Base-by-base conservation (phyloP, 2,797 vertebrate species). In the Danio aesculapii region DNA sequence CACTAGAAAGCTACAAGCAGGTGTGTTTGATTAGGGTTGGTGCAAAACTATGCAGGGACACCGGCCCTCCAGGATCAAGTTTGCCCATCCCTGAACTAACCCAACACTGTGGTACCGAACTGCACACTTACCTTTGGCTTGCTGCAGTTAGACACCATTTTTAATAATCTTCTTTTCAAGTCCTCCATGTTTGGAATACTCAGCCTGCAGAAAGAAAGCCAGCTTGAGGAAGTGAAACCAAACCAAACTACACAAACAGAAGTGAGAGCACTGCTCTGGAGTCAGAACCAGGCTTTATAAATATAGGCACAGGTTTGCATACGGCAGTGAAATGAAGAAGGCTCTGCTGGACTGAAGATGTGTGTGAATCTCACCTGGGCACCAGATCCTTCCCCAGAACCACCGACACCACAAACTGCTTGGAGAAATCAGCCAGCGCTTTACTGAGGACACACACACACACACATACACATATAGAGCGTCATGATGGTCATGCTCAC, bases 161-260 rank as follows among this genome's bases (percentile, higher is more conserved):
- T 94, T 19, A 99, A 89, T 80, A 99, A 94, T 84, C 94, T 94
- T 84, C 84, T 95, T 91, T 99, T 99, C 82, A 99, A 88, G 66
- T 98, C 97, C 83, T 98, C 97, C 95, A 99, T 94, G 87, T 97
- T 99, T 78, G 96, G 94, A 89, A 99, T 95, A 79, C 98, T 99
- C 84, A 99, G 77, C 90, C 98, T 99, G 88, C 66, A 81, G 59
- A 19, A 53, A 2, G 21, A 19, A 47, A 6, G 3, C 0, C 12
- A 8, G 43, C 74, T 80, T 39, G 66, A 70, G 81, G 68, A 85
- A 83, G 77, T 83, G 50, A 81, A 17, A 46, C 21, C 10, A 82
- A 39, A 4, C 30, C 8, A 6, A 6, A 19, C 8, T 8, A 8
- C 8, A 73, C 49, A 63, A 73, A 8, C 2, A 55, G 43, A 64